These are phyloP conservation scores for Laupala kohalensis DNA, from an alignment of 1,140 invertebrate genomes.

Conservation along the genomic window DNA sequence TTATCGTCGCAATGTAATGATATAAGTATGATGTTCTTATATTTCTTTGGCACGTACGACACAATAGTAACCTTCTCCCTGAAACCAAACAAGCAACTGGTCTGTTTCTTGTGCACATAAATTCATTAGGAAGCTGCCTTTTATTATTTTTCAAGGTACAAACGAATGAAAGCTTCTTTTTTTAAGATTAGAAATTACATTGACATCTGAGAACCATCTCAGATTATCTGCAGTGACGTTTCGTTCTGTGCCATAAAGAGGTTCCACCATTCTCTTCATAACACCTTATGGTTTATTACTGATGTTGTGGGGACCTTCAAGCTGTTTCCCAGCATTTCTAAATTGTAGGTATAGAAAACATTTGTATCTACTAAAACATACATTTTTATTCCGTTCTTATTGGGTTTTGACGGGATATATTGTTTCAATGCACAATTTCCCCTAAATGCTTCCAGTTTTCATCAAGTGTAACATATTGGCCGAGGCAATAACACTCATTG, in stretches of 20 bases:
- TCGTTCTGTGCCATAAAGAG: slow-evolving; percentile 26
- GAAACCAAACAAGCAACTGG: slow-evolving; percentile 18
- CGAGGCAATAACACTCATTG: slow-evolving; percentile 26
- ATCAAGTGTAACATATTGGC: slow-evolving; percentile 29
- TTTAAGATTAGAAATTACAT: slow-evolving; percentile 8
- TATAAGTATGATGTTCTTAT: no score
- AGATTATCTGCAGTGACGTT: slow-evolving; percentile 27
- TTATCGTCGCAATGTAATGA: no score
- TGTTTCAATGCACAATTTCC: slow-evolving; percentile 34
- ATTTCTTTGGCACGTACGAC: slow-evolving; percentile 22
- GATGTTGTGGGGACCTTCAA: slow-evolving; percentile 22
- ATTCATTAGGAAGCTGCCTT: no score
- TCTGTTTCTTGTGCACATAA: slow-evolving; percentile 19
- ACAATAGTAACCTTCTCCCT: slow-evolving; percentile 17
- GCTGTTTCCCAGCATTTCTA: no score
- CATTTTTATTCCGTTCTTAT: slow-evolving; percentile 30
- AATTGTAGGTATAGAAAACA: slow-evolving; percentile 32
- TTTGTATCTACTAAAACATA: slow-evolving; percentile 29
- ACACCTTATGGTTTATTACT: slow-evolving; percentile 25
- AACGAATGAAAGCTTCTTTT: slow-evolving; percentile 18
- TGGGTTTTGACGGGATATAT: slow-evolving; percentile 30
- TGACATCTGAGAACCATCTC: slow-evolving; percentile 21
- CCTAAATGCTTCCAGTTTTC: slow-evolving; percentile 31
- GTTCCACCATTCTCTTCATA: slow-evolving; percentile 29
- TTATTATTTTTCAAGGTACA: slow-evolving; percentile 21